These are phyloP conservation scores for Gallinago undulata DNA, from an alignment of 2,113 vertebrate species.

Conservation along the genomic window DNA sequence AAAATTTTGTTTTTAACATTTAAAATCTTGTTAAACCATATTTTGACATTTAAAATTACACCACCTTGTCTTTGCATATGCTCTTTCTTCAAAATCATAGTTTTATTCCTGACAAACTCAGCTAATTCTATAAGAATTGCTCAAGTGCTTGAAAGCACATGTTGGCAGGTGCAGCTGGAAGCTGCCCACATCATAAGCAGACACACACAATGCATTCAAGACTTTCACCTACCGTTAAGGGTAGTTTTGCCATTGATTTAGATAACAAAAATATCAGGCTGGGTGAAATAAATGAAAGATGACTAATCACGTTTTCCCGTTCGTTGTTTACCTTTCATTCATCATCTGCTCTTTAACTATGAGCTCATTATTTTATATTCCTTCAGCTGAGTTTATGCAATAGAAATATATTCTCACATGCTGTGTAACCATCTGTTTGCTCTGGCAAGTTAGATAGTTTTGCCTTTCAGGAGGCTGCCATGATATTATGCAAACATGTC, in stretches of 20 bases:
- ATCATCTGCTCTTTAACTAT: neutral
- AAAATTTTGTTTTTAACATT: neutral
- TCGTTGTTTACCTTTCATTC: neutral
- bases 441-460: neutral
- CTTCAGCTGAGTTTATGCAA: neutral
- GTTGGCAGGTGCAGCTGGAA: neutral
- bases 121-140: neutral
- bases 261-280: neutral
- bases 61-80: neutral
- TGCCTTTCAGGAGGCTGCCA: neutral
- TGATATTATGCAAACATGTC: neutral
- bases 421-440: neutral
- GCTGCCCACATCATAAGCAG: neutral
- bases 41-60: neutral
- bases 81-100: neutral
- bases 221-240: neutral
- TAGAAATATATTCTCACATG: neutral
- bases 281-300: neutral
- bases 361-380: conserved; percentile 10
- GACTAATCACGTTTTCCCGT: neutral
- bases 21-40: neutral
- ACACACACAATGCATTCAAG: neutral
- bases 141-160: neutral
- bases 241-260: neutral
- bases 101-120: neutral